These are phyloP conservation scores for Tokudaia muenninki DNA, from an alignment of 2,797 vertebrate genomes.

Conservation along the genomic window DNA sequence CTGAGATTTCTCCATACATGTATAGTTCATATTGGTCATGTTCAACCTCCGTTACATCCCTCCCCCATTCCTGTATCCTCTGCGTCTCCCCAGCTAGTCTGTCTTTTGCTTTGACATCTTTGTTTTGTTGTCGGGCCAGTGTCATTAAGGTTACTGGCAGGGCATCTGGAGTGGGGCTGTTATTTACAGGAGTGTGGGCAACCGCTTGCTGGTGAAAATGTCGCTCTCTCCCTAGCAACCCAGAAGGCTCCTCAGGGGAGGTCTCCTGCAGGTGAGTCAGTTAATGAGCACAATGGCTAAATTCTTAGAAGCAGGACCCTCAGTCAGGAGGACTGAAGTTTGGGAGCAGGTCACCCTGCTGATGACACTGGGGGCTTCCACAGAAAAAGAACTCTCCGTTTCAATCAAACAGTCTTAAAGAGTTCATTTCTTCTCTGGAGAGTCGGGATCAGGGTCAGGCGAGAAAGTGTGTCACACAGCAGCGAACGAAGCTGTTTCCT, in stretches of 20 bases:
- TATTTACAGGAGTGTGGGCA: neutral
- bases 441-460: neutral
- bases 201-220: neutral
- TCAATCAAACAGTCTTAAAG: neutral
- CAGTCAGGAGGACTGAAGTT: neutral
- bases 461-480: accelerated
- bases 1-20: neutral
- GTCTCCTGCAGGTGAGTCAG: neutral
- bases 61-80: too few relatives aligned
- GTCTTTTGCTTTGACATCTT: neutral
- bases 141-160: neutral
- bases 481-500: too few relatives aligned
- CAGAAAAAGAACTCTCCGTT: neutral
- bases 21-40: neutral
- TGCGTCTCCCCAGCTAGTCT: neutral
- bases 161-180: neutral
- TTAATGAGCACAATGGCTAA: neutral
- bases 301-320: neutral
- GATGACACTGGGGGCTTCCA: neutral
- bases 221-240: neutral
- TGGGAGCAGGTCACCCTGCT: neutral
- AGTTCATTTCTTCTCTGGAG: neutral
- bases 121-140: neutral
- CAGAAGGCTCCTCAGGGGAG: neutral
- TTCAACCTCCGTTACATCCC: neutral